Base-by-base conservation (phyloP, 2,113 vertebrate species). In the Hypomesus transpacificus region DNA sequence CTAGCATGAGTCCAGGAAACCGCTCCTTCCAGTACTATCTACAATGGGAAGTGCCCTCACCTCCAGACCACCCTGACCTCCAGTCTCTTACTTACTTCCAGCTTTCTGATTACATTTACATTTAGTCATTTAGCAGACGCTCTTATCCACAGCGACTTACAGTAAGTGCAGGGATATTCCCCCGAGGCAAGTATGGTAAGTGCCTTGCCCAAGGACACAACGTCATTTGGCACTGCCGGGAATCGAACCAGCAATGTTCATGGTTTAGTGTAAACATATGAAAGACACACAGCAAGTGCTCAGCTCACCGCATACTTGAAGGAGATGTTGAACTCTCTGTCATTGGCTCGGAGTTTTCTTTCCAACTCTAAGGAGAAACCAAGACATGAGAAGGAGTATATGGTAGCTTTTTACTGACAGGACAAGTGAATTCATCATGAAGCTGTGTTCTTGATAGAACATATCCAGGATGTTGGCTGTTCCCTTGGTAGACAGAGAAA, bases 221-320 rank as follows among this genome's bases (percentile, higher is more conserved):
- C n/a, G n/a, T n/a, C n/a, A n/a, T n/a, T n/a, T n/a, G n/a, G n/a
- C n/a, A n/a, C n/a, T n/a, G n/a, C n/a, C n/a, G n/a, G n/a, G n/a
- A n/a, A n/a, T n/a, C n/a, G n/a, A n/a, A n/a, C n/a, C n/a, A n/a
- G n/a, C n/a, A n/a, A n/a, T n/a, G n/a, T n/a, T n/a, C n/a, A n/a
- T 13, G 39, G 39, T 13, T 46, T 11, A 8, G 39, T 9, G 39
- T 46, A 46, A 46, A 46, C 39, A 11, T 46, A 5, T 53, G 16
- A 56, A 4, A 18, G 3, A n/a, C 6, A 18, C 17, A 56, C 53
- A 67, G 3, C 9, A 61, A 14, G 16, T 16, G 9, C 28, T 31
- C 28, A 58, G 90, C 97, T 95, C 80, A 99, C 96, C 28, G 94
- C 95, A 85, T 98, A 99, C 80, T 88, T 92, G 67, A 96, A 97